A percentile compares a stretch with the other conserved stretches of the same genome.
phyloP scores from a whole-genome alignment of 2,113 vertebrate genomes.

The Hydrochoerus hydrochaeris region DNA sequence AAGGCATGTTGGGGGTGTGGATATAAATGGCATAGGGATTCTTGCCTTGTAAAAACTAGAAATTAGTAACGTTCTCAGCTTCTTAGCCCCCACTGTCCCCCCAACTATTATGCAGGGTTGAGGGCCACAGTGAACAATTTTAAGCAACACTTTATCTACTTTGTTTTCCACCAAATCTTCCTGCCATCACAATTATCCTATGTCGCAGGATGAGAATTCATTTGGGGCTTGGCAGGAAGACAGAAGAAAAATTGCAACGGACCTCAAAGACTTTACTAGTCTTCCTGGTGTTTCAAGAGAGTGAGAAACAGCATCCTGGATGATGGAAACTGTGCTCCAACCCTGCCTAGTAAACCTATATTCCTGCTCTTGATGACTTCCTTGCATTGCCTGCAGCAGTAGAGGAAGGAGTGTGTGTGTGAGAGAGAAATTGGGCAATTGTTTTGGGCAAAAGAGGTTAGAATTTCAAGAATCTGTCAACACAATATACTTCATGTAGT shows the following conservation, averaged over 20 bases:
- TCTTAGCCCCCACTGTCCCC: neutral
- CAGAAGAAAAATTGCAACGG: slow-evolving; percentile 16
- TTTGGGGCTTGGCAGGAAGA: slow-evolving; percentile 40
- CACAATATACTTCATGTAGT: slow-evolving; percentile 16
- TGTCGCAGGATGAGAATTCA: neutral
- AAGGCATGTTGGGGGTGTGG: neutral
- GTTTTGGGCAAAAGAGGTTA: slow-evolving; percentile 22
- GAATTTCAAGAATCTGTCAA: slow-evolving; percentile 68
- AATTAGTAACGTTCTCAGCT: slow-evolving; percentile 41
- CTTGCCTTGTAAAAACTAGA: slow-evolving; percentile 49
- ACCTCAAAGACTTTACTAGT: slow-evolving; percentile 47
- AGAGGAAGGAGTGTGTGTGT: neutral
- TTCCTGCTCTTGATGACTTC: slow-evolving; percentile 42
- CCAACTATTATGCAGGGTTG: neutral
- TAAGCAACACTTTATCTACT: slow-evolving; percentile 55
- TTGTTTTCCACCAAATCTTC: slow-evolving; percentile 51
- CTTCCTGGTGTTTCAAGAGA: slow-evolving; percentile 42
- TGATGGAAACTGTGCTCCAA: slow-evolving; percentile 37
- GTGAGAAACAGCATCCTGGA: slow-evolving; percentile 48
- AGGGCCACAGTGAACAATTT: slow-evolving; percentile 27
- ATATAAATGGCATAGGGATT: slow-evolving; percentile 29
- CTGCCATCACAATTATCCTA: neutral
- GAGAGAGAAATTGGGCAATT: neutral
- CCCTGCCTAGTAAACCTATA: slow-evolving; percentile 34
- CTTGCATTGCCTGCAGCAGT: neutral